Base-by-base conservation (phyloP, 2,797 vertebrate genomes). In the Pelochelys cantorii region DNA sequence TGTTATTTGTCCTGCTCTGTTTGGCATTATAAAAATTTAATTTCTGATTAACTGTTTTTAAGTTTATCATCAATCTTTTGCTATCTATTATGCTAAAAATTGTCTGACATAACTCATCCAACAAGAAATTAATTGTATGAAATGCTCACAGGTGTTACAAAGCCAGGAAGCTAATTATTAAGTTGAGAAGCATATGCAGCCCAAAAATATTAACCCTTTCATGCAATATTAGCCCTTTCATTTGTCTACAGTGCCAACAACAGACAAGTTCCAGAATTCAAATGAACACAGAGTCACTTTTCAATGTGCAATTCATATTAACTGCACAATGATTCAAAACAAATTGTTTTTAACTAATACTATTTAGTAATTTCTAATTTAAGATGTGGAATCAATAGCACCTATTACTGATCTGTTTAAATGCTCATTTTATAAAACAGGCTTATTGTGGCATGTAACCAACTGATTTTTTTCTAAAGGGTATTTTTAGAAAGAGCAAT, bases 401-500 rank as follows among this genome's bases (percentile, higher is more conserved):
- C 57, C 87, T 85, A 84, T 52, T 7, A 2, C 57, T 75, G 48
- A 83, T 62, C 13, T 81, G 83, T 92, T 94, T 88, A 89, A 37
- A 78, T n/a, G 23, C 56, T n/a, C 53, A 79, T 59, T 27, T 56
- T 85, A 90, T 55, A 89, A 87, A 7, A 3, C 2, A 56, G 71
- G 87, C 55, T 89, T 55, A 84, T 90, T 92, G 85, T 94, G 91
- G 87, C 83, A 87, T 42, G 11, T 81, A 37, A 93, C 85, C 85
- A 77, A 95, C 57, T 90, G 90, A 81, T 48, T 89, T 55, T 71
- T 71, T 90, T 84, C 68, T 52, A 84, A 31, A 20, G 31, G 31
- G 31, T 84, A 91, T 93, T 96, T 94, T 78, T 57, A 81, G n/a
- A 86, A 18, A 90, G 65, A 90, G 90, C 42, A 87, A 87, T 27